phyloP scores from a whole-genome alignment of 2,113 vertebrate species.

The Meles meles region DNA sequence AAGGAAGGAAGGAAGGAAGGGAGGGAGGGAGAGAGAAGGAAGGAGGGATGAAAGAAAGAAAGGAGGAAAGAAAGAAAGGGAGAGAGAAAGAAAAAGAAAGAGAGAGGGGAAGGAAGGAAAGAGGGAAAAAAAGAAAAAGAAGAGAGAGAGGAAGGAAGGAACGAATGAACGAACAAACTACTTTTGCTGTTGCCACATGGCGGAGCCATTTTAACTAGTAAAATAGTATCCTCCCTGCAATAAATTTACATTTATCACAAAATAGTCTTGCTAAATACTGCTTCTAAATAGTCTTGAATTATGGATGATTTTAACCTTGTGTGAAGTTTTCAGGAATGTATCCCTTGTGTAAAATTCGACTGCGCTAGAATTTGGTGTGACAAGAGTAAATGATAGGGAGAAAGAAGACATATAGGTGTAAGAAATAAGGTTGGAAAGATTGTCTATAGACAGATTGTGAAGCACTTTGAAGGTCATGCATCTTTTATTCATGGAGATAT shows the following conservation, averaged over 20 bases:
- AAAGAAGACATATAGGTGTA: background rate
- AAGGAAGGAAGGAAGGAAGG: background rate
- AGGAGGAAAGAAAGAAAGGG: no score
- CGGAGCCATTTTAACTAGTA: slow-evolving; percentile 25
- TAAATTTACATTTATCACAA: slow-evolving; percentile 8
- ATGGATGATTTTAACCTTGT: background rate
- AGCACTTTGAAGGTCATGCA: background rate
- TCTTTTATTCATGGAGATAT: background rate
- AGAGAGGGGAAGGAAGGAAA: background rate
- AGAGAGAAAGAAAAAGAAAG: background rate
- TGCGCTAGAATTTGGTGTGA: background rate
- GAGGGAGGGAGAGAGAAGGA: background rate
- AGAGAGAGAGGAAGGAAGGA: background rate
- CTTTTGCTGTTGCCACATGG: slow-evolving; percentile 38
- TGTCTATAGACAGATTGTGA: background rate
- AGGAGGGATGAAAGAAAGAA: background rate
- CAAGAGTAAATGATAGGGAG: background rate
- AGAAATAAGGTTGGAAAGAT: background rate
- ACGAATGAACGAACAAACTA: background rate
- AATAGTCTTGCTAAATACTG: background rate
- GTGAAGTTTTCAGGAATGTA: background rate
- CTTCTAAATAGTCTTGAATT: background rate
- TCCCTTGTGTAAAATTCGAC: background rate
- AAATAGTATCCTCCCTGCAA: background rate
- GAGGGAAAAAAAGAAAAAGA: no score